Evolutionary conservation across 2,113 vertebrate genomes (phyloP), one percentile per base, ranked within the genome.

Genomic region (Microcebus murinus): DNA sequence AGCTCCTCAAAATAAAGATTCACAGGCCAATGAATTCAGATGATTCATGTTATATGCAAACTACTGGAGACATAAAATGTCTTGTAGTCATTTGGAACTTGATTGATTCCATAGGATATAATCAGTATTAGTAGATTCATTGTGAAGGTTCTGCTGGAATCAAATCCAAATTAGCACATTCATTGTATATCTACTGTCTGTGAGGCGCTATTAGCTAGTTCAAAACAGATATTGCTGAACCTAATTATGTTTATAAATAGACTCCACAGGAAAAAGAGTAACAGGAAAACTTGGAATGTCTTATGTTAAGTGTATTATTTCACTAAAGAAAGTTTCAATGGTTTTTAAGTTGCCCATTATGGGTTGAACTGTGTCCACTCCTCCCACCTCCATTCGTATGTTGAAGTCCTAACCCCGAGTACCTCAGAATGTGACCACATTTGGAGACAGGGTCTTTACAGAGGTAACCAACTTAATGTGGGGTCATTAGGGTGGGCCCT

Each of bases 191-290:
- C 20, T 74, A 50, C 36, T 67, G 8, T 94, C 31, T 74, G 29
- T 74, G 36, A 81, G 73, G 21, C 36, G 74, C 39, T 67, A 57
- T 73, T 63, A 81, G 18, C 48, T 65, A 57, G 48, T 31, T 83
- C 50, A 39, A 67, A 90, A 90, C 31, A 86, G 67, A 70, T 94
- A 68, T 87, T 84, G 61, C 45, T 77, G 52, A 83, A 17, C 25
- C 13, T 71, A 80, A 65, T 85, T 79, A 96, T 70, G 18, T 63
- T 94, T 87, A 61, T 71, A 84, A 91, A 52, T 45, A 96, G 29
- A 59, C 36, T 45, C 17, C 17, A 83, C 55, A 71, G 36, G 52
- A 70, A 59, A 91, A 68, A 86, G 29, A 65, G 3, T 59, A 76
- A 50, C 83, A 70, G 55, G 18, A 88, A 94, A 88, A 70, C 36